Percentiles rank a stretch among this genome's conserved stretches.
Conservation (phyloP, 2,888 invertebrate species). For the Drosophila austrosaltans region DNA sequence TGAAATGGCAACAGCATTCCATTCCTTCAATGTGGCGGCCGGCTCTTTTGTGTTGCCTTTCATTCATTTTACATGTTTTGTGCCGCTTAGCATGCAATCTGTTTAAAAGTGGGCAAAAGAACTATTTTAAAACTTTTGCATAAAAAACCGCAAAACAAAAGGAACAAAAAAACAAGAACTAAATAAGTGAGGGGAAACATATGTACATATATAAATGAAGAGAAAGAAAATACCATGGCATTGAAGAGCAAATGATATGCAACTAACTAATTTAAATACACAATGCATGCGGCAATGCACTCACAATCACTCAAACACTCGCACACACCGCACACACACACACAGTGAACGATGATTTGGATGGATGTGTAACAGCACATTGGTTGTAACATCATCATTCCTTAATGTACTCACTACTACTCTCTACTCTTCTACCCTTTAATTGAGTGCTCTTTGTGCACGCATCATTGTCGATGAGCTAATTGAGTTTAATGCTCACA, state of each 20-base stretch:
- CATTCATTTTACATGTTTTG: constrained; percentile 3
- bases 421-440: not conserved
- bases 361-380: no score
- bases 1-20: constrained; percentile 8
- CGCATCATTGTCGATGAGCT: constrained; percentile 4
- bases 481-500: constrained; percentile 3
- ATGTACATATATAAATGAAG: not conserved
- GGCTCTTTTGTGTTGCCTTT: not conserved
- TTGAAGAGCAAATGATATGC: constrained; percentile 15
- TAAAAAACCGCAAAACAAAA: constrained; percentile 2
- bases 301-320: not conserved
- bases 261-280: constrained; percentile 17
- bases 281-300: constrained; percentile 14
- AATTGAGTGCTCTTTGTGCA: constrained; percentile 8
- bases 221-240: constrained; percentile 19
- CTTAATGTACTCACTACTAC: not conserved
- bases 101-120: constrained; percentile 14
- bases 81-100: constrained; percentile 21
- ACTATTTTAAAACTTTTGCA: constrained; percentile 21
- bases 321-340: not conserved
- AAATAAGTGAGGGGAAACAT: not conserved
- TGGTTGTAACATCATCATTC: constrained; percentile 1
- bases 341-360: not conserved
- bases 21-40: constrained; percentile 1
- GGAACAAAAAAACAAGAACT: not conserved